These are phyloP conservation scores for Spondyliosoma cantharus DNA, from an alignment of 2,797 vertebrate genomes.

Conservation along the genomic window DNA sequence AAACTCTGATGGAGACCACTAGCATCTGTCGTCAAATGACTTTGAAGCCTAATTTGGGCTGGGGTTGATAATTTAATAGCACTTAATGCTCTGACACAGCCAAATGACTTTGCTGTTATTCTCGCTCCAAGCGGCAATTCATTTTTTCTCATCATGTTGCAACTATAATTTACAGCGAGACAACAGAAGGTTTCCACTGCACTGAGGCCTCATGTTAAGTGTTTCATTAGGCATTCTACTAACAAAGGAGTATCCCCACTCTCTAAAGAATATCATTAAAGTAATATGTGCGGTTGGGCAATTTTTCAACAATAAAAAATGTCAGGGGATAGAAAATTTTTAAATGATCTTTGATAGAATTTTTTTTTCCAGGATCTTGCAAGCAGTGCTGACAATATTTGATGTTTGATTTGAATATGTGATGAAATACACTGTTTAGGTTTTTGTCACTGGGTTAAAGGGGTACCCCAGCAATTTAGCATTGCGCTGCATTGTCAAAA, in stretches of 20 bases:
- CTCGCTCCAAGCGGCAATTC: conserved; percentile 46
- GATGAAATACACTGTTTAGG: background rate
- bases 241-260: conserved; percentile 46
- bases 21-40: conserved; percentile 62
- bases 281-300: background rate
- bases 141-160: conserved; percentile 39
- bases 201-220: conserved; percentile 15
- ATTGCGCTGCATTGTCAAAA: background rate
- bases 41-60: conserved; percentile 54
- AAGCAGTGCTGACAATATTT: conserved; percentile 3
- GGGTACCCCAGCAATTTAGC: background rate
- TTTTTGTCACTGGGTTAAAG: conserved; percentile 12
- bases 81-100: conserved; percentile 72
- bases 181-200: background rate
- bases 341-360: too few relatives aligned
- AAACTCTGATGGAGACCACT: conserved; percentile 58
- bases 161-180: conserved; percentile 43
- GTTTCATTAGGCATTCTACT: conserved; percentile 38
- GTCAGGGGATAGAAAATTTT: background rate
- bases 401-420: background rate
- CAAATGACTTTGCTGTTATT: conserved; percentile 68
- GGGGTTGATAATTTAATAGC: conserved; percentile 71
- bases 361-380: background rate
- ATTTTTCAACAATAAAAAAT: background rate
- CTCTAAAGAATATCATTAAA: conserved; percentile 36